Base-by-base conservation (phyloP, 30 jellyfish, hydroid and myxozoan genomes). In the Hydra vulgaris region DNA sequence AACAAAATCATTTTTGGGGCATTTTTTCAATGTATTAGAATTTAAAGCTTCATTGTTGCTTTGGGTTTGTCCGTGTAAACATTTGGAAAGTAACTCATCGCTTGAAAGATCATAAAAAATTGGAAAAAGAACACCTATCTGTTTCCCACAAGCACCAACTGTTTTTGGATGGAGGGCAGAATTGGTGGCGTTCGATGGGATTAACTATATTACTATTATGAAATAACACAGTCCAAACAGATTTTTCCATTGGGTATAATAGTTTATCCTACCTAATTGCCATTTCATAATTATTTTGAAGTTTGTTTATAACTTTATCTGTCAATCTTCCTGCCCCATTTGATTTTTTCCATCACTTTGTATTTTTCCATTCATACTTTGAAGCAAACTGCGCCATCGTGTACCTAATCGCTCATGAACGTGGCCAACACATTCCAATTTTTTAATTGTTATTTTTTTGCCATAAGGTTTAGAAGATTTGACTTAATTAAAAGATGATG, bases 61-160 rank as follows among this genome's bases (percentile, higher is more conserved):
- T 52, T 79, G 52, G n/a, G 84, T 79, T 55, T 79, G 84, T 24
- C 86, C 86, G 23, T 79, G 86, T 7, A 79, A 55, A 68, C 86
- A 79, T 40, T 79, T 54, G 25, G 56, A 1, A 21, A 79, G 54
- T 21, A 79, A 40, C 12, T 40, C 12, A 52, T 73, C 61, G 54
- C 22, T 18, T 8, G 66, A 23, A 8, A 73, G 80, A 21, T 73
- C 80, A n/a, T 18, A 17, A 1, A 73, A 73, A 18, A 21, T 73
- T 20, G 80, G 80, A 8, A 23, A 17, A 20, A 73, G 54, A 23
- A 17, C 53, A n/a, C 54, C 8, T 23, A 20, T 73, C 54, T 73
- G 54, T 21, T 67, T 18, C 7, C 7, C 61, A 52, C 40, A 40
- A 40, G 61, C 61, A 40, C 61, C 61, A 40, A 40, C 61, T 40